These are phyloP conservation scores for Ethmia dodecea DNA, from an alignment of 2,888 invertebrate species.

Conservation along the genomic window DNA sequence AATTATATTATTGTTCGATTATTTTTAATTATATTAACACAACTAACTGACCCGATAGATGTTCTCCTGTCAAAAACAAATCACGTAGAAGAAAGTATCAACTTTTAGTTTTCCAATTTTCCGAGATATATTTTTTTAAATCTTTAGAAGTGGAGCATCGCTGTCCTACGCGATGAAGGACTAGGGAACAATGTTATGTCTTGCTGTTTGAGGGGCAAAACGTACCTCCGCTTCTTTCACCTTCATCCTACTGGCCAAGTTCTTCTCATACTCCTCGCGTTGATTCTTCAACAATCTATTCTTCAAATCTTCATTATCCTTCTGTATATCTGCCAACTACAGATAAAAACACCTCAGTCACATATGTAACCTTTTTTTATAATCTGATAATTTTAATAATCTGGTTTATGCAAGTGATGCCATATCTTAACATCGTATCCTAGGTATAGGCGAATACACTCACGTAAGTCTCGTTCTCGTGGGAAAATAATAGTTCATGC, in stretches of 20 bases:
- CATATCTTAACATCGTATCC: no score
- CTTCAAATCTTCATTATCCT: constrained; percentile 20
- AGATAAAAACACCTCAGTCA: no score
- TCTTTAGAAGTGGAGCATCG: neutral
- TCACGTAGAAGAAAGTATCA: neutral
- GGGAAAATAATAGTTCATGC: no score
- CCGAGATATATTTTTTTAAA: neutral
- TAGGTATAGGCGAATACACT: no score
- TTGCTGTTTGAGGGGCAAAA: neutral
- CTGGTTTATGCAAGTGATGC: no score
- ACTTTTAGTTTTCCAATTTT: neutral
- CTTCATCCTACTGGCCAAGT: constrained; percentile 22
- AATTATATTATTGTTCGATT: neutral
- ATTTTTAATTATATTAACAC: neutral
- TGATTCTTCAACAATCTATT: constrained; percentile 27
- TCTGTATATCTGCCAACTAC: no score
- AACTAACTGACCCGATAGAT: neutral
- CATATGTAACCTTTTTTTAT: constrained; percentile 2
- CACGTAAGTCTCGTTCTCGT: no score
- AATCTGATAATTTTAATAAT: neutral
- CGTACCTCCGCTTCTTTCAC: constrained; percentile 42
- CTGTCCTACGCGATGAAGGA: neutral
- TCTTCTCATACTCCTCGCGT: constrained; percentile 30
- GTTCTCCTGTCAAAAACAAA: neutral
- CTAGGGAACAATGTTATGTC: neutral